Evolutionary conservation across 2,113 vertebrate genomes (phyloP), one percentile per base, ranked within the genome.

Genomic region (Tragelaphus buxtoni): DNA sequence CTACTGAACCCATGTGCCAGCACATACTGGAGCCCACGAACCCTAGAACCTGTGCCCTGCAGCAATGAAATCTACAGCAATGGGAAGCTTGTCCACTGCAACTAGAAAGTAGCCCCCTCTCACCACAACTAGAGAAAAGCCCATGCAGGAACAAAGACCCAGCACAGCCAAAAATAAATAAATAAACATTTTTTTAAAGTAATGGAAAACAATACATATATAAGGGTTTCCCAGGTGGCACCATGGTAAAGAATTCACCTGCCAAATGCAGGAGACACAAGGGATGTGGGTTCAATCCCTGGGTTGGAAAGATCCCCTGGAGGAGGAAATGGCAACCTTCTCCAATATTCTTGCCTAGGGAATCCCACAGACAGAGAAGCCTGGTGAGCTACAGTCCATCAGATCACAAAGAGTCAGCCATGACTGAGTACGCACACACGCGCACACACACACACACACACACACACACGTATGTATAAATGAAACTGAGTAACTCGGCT

Each of bases 21-120:
- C 11, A 42, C 26, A 39, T 74, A 42, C 69, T 42, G 39, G 22
- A 13, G 11, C 69, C 35, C 1, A 0, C 0, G 0, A 0, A 1
- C 35, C 39, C 11, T 74, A 13, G 69, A 74, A 42, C 11, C 69
- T 74, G 39, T 74, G 22, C 39, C 26, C 39, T 42, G 39, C 39
- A 74, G 22, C 69, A 74, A 74, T 22, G 7, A 74, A 39, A 74
- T 13, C 39, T 13, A 26, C 39, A 42, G 10, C 39, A 24, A 7
- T 42, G 35, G 26, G 69, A 74, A 74, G 39, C 69, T 74, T 26
- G 39, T 42, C 10, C 69, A 26, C 35, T 7, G 1, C 69, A 74
- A 13, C 22, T 42, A 74, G 22, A 42, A 26, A 74, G 69, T 42
- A 74, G 69, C 69, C 22, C 69, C 35, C 1, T 8, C 39, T 42